Evolutionary conservation across 2,888 invertebrate genomes (phyloP), one percentile per base, ranked within the genome.

Genomic region (Epinotia nisella): DNA sequence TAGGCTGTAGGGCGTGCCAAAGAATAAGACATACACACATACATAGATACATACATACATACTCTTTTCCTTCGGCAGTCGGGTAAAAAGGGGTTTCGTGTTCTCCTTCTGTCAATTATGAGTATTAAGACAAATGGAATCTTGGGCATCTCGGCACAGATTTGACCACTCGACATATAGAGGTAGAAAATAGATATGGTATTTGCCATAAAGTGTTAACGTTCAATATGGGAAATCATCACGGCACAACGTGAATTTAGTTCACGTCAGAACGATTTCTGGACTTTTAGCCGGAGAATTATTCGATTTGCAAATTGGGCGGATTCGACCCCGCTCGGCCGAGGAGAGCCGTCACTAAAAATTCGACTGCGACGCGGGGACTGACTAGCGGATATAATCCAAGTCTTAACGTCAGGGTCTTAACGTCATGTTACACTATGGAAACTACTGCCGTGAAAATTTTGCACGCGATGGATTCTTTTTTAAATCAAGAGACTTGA

Each of bases 281-380:
- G 41, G 39, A 56, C 65, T 66, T 39, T 65, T 39, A 65, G 64
- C 64, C 19, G 13, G 15, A 21, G 65, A 65, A 65, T 65, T 65
- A 56, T 66, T 41, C 41, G 65, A 66, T 66, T 66, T 66, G 65
- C 39, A 66, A 66, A 55, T 66, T 66, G 65, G 65, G 55, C 65
- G 65, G 65, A 65, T 65, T 65, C 19, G 11, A 39, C 19, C 39
- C 19, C 65, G 53, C 39, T 53, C 65, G 39, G 11, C 39, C 15
- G 39, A 13, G 55, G 55, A 17, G 55, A 55, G 65, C 19, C 19
- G 65, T 55, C 21, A 13, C 65, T 56, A 56, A 66, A 65, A 66
- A 66, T 66, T 65, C n/a, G 39, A n/a, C 10, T 21, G 66, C 17
- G 55, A 66, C 66, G 55, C 41, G 66, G 41, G 65, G 55, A 41